Base-by-base conservation (phyloP, 2,888 invertebrate species). In the Poecilus cupreus region DNA sequence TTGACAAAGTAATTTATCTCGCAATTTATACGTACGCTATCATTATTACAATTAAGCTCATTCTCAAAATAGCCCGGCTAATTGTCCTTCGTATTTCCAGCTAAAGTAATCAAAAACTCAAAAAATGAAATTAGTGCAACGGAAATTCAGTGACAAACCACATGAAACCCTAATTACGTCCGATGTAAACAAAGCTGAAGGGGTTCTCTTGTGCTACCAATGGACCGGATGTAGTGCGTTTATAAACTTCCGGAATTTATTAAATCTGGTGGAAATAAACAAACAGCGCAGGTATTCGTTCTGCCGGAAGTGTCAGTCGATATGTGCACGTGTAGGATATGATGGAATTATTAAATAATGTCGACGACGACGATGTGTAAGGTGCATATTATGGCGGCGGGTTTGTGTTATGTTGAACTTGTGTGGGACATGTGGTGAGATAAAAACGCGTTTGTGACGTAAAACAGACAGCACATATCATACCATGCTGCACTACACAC, bases 221-320 rank as follows among this genome's bases (percentile, higher is more conserved):
- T 70, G 16, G 11, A 64, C 77, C 77, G 77, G 77, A 77, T 77
- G 64, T 18, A 22, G 77, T 64, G 49, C 74, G 46, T 77, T 77
- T 64, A 26, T 77, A 77, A 77, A 77, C 77, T 77, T 77, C 77
- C 77, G 77, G 64, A 77, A 77, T 77, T 64, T 64, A 77, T 60
- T 60, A 77, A 77, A 77, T 77, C 64, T 16, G 77, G 8, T 22
- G 37, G 46, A 49, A 49, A 74, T 74, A 74, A 51, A 74, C 74
- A 74, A n/a, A 13, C 51, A n/a, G 11, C 5, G 49, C 75, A 72
- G 72, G 72, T 72, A 72, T 72, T 20, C 24, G 49, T 22, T 18
- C 37, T 68, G 37, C 64, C 64, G 64, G 64, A 68, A 37, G 13
- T 39, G 32, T 68, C 64, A 8, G 20, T 37, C 37, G 64, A 18